A percentile compares a stretch with the other conserved stretches of the same genome.
These are phyloP conservation scores for Phrynosoma platyrhinos DNA, from an alignment of 2,113 vertebrate species.

Conservation along the genomic window DNA sequence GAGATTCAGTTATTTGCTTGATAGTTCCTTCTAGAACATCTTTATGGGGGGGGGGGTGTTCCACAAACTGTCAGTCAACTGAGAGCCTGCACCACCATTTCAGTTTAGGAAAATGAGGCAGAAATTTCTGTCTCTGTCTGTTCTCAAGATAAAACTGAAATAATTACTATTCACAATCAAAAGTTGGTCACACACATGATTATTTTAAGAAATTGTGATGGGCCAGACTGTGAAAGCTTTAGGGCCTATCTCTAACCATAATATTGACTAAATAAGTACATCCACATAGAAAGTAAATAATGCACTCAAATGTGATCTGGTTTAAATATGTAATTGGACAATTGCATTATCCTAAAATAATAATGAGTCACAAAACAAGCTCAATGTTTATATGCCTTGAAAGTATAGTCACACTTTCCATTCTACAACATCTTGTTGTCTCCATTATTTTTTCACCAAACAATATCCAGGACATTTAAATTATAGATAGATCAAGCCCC, in stretches of 20 bases:
- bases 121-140: constrained; percentile 34
- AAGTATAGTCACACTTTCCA: not conserved
- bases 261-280: not conserved
- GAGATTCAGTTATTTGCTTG: constrained; percentile 43
- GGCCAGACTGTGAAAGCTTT: not conserved
- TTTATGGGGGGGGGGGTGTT: not conserved
- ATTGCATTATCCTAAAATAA: not conserved
- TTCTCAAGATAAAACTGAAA: constrained; percentile 44
- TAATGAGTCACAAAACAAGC: not conserved
- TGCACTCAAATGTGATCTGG: not conserved
- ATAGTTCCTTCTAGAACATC: constrained; percentile 41
- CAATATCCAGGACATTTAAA: not conserved
- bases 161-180: constrained; percentile 4
- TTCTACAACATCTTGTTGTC: not conserved
- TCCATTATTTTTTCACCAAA: not conserved
- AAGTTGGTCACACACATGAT: not conserved
- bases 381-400: not conserved
- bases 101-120: constrained; percentile 30
- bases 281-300: not conserved
- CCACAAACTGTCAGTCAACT: constrained; percentile 43
- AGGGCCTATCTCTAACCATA: not conserved
- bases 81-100: constrained; percentile 19
- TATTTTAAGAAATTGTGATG: not conserved
- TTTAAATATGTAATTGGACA: not conserved
- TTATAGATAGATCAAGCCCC: not conserved